A percentile compares a stretch with the other conserved stretches of the same genome.
phyloP scores from a whole-genome alignment of 23 tunicate genomes.

The Phallusia fumigata region DNA sequence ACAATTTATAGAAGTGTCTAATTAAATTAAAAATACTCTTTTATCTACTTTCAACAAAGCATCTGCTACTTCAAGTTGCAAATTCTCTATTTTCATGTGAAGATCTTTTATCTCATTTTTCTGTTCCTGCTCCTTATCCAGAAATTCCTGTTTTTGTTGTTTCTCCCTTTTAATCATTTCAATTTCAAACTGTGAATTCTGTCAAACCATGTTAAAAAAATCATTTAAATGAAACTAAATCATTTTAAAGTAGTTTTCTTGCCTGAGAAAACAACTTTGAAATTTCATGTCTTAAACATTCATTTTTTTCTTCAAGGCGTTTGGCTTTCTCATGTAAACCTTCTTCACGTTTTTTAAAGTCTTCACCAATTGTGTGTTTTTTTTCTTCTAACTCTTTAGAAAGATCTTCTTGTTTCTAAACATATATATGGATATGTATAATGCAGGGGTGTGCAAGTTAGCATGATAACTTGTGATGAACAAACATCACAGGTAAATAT shows the following conservation, averaged over 20 bases:
- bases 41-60: not conserved
- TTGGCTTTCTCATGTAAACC: not conserved
- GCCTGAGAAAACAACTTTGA: not conserved
- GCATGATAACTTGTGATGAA: not conserved
- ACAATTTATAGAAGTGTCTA: not conserved
- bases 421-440: not conserved
- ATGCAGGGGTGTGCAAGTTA: not conserved
- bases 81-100: not conserved
- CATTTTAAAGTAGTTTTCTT: not conserved
- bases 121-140: not conserved
- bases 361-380: not conserved
- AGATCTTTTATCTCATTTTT: not conserved
- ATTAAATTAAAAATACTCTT: not conserved
- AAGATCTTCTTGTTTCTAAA: not conserved
- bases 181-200: slow-evolving; percentile 8
- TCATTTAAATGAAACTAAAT: too few relatives aligned
- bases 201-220: not conserved
- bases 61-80: slow-evolving; percentile 1
- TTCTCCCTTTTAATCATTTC: not conserved
- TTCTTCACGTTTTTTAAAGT: not conserved
- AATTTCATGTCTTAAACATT: not conserved
- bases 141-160: not conserved
- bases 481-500: too few relatives aligned
- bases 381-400: not conserved
- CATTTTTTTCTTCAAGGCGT: not conserved